These are phyloP conservation scores for Drosophila mulleri DNA, from an alignment of 2,888 invertebrate species.

Conservation along the genomic window DNA sequence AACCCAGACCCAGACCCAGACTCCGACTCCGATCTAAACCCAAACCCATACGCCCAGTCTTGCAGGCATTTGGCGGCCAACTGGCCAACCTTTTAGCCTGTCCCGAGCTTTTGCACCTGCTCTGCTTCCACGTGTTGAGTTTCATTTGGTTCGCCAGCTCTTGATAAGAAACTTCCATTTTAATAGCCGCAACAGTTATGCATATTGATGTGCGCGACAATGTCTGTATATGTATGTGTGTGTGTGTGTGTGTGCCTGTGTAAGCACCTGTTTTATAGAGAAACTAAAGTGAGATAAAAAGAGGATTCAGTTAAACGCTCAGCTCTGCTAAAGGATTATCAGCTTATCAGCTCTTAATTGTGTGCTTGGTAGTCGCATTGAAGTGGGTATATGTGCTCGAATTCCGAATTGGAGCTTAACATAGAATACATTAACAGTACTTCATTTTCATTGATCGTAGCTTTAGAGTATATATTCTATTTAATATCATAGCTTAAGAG, in stretches of 20 bases:
- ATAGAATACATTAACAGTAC: no score
- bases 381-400: not conserved
- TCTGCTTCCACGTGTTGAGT: constrained; percentile 53
- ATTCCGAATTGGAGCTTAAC: not conserved
- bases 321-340: not conserved
- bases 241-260: not conserved
- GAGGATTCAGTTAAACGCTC: not conserved
- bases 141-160: constrained; percentile 55
- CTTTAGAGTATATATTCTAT: no score
- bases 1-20: constrained; percentile 39
- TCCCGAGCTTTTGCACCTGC: constrained; percentile 47
- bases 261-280: not conserved
- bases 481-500: no score
- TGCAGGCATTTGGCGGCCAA: constrained; percentile 54
- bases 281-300: constrained; percentile 8
- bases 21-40: not conserved
- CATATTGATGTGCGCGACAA: constrained; percentile 38
- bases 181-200: constrained; percentile 68
- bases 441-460: not conserved
- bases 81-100: constrained; percentile 35
- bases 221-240: not conserved
- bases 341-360: not conserved
- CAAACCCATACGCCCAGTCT: constrained; percentile 33
- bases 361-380: not conserved
- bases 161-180: constrained; percentile 71